Percentiles rank a stretch among this genome's conserved stretches.
phyloP scores from a whole-genome alignment of 1,140 invertebrate species.

The Catajapyx aquilonaris region DNA sequence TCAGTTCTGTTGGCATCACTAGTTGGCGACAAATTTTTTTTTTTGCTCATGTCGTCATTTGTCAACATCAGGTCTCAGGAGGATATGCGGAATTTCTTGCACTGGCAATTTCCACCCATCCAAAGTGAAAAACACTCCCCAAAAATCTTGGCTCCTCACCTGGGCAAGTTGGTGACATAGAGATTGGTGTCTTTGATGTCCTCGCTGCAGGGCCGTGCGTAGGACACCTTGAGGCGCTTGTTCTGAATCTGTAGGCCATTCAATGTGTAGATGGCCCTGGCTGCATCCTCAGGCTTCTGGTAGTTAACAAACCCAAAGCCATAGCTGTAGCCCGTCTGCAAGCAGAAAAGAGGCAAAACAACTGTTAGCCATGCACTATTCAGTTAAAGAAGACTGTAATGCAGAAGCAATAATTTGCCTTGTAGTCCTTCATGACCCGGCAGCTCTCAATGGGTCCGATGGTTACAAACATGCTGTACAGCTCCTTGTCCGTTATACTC shows the following conservation, averaged over 20 bases:
- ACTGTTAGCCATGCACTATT: not conserved
- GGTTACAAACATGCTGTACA: conserved; percentile 67
- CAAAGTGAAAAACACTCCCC: no score
- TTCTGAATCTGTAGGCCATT: conserved; percentile 76
- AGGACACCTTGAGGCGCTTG: conserved; percentile 74
- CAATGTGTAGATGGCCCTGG: conserved; percentile 59
- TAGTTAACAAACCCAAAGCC: conserved; percentile 94
- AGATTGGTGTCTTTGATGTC: conserved; percentile 88
- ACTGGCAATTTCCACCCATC: no score
- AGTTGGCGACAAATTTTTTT: no score
- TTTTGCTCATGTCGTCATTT: no score
- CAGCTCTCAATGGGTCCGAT: conserved; percentile 72
- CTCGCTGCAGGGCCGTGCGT: conserved; percentile 71
- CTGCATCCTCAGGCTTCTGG: conserved; percentile 58
- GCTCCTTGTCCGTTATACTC: conserved; percentile 72
- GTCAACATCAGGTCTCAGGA: no score
- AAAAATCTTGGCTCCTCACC: no score
- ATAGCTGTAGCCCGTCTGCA: conserved; percentile 79
- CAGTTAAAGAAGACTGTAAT: not conserved
- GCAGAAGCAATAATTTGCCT: conserved; percentile 34
- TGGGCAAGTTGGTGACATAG: conserved; percentile 79
- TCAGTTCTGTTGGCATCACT: no score
- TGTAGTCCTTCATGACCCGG: conserved; percentile 77
- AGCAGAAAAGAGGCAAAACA: conserved; percentile 14
- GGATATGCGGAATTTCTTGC: no score